Base-by-base conservation (phyloP, 2,888 invertebrate genomes). In the Apodemia zela region DNA sequence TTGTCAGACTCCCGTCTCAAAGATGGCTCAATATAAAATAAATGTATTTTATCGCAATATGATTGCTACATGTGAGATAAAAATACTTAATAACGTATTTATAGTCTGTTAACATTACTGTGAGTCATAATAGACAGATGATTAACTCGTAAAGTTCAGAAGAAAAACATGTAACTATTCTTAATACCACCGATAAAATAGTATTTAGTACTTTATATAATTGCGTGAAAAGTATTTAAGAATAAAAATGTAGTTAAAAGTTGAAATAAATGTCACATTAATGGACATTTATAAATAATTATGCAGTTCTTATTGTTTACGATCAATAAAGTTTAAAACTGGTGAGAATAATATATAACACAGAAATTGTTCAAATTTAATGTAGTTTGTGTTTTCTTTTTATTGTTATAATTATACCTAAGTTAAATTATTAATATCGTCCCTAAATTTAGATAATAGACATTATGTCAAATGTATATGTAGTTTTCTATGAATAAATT, bases 61-160 rank as follows among this genome's bases (percentile, higher is more conserved):
- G 54, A 54, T 54, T 54, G 15, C 54, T 25, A 25, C 54, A 21
- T 54, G 54, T 21, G 18, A 51, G 51, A 51, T 51, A 51, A 51
- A 51, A 51, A 51, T 51, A 21, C 51, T 21, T 51, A 18, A 51
- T 51, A 21, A 21, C 51, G 51, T 51, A 51, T 51, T 51, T 51
- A 51, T 51, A 51, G 51, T 21, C 51, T 51, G 17, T 51, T 51
- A 51, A 51, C 51, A 51, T 51, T 51, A 51, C 21, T 51, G 13
- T 21, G 51, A 51, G 51, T 21, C 51, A 51, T 51, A 18, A 54
- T 54, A 54, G 54, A 25, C 54, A 54, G 54, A 54, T 25, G 54
- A 54, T 54, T 54, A 54, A 54, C 54, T 54, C 54, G 15, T 54
- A 21, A 54, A 54, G 54, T 54, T 54, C 54, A 25, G 13, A 13